A percentile compares a stretch with the other conserved stretches of the same genome.
Evolutionary conservation across 2,888 invertebrate species (phyloP).

Genomic region (Neoaliturus tenellus): DNA sequence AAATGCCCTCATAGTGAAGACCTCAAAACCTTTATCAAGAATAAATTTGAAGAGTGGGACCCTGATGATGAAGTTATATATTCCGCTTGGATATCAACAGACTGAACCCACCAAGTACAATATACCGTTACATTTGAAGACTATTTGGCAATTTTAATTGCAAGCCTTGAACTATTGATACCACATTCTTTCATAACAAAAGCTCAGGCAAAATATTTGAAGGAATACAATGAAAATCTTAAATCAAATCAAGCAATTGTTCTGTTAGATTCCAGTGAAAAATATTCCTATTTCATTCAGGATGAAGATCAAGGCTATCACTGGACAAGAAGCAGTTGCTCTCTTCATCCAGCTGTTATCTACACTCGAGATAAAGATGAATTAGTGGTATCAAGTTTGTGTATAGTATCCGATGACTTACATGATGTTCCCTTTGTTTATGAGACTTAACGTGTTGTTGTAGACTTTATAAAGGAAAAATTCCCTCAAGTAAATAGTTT

Average conservation of each 20-base stretch:
- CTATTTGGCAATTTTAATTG: slow-evolving; percentile 6
- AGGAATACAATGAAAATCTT: slow-evolving; percentile 23
- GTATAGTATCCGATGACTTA: neutral
- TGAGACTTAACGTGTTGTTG: slow-evolving; percentile 28
- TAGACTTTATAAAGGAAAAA: slow-evolving; percentile 20
- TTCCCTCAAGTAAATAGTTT: slow-evolving; percentile 29
- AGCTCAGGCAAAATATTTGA: neutral
- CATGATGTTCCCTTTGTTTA: slow-evolving; percentile 46
- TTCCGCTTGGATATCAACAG: neutral
- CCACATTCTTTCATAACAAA: slow-evolving; percentile 7
- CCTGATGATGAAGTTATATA: no score
- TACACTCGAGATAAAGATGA: neutral
- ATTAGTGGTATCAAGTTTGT: no score
- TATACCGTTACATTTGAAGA: neutral
- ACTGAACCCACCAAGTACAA: neutral
- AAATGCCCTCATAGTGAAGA: slow-evolving; percentile 15
- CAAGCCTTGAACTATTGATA: neutral
- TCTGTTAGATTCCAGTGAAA: slow-evolving; percentile 21
- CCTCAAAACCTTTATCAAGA: slow-evolving; percentile 26
- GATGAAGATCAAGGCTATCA: slow-evolving; percentile 46
- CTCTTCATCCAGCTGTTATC: slow-evolving; percentile 33
- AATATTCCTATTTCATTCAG: slow-evolving; percentile 30
- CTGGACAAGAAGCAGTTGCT: slow-evolving; percentile 27
- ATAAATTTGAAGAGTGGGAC: no score
- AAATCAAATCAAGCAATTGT: slow-evolving; percentile 14